Evolutionary conservation across 2,113 vertebrate genomes (phyloP), one percentile per base, ranked within the genome.

Genomic region (Anseranas semipalmata): DNA sequence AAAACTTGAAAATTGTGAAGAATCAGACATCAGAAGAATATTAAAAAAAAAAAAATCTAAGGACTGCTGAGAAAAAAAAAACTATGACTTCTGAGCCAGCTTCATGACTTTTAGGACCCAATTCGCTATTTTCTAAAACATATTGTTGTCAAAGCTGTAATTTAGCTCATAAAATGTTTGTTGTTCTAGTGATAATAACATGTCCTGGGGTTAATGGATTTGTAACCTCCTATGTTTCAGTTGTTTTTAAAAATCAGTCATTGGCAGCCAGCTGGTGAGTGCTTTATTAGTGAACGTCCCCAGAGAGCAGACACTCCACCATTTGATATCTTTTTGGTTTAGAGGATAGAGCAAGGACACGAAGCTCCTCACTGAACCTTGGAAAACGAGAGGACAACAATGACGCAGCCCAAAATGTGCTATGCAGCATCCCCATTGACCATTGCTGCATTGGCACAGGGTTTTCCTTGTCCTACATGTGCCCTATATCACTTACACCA

Each of bases 161-260:
- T 76, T 93, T 66, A 86, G 43, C 76, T 96, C 50, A 80, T 87
- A 70, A 88, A 92, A 48, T 88, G 8, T 66, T 83, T 92, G 59
- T 82, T 95, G 41, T 85, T 83, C 55, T 63, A 83, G 68, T 41
- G 28, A 45, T 80, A 92, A 79, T 66, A 79, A 50, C 21, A 37
- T 41, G 52, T 83, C 83, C 63, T n/a, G 59, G 46, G 67, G 83
- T 92, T 93, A 95, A 94, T 71, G 79, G 72, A 65, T 72, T 88
- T 53, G 66, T 79, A 46, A 87, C 78, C 43, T 60, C 45, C 30
- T 4, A 5, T 39, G 53, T 80, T 88, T 79, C 0, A 0, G 50
- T 80, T 92, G 70, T 93, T 96, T 90, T 94, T 88, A 86, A 91
- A 76, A 76, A 52, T 56, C 82, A 67, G 62, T n/a, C 74, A 25